These are phyloP conservation scores for Lepus americanus DNA, from an alignment of 2,113 vertebrate species.

Conservation along the genomic window DNA sequence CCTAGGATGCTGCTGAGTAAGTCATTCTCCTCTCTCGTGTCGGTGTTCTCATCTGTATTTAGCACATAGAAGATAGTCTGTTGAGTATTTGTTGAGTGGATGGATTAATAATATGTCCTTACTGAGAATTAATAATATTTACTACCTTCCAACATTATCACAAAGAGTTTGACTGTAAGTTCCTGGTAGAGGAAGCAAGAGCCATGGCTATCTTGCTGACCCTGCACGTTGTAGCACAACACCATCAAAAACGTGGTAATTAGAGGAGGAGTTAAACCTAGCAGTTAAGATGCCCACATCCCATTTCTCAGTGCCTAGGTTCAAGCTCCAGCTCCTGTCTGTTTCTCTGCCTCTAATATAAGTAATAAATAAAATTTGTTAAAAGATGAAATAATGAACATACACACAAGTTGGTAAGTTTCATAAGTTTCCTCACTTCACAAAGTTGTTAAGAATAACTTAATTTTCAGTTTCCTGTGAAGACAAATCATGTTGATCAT, in stretches of 20 bases:
- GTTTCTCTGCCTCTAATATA: no score
- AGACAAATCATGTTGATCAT: neutral
- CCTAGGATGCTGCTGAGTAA: neutral
- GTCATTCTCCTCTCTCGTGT: constrained; percentile 14
- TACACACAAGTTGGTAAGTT: neutral
- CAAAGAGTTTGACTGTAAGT: neutral
- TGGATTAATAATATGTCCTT: neutral
- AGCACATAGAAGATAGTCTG: neutral
- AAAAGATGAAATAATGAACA: neutral
- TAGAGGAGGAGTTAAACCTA: no score
- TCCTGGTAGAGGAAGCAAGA: neutral
- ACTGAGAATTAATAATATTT: neutral
- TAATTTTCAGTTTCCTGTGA: neutral
- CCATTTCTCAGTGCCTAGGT: no score
- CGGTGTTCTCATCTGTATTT: constrained; percentile 8
- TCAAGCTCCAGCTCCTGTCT: no score
- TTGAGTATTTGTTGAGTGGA: constrained; percentile 10
- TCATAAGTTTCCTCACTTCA: neutral
- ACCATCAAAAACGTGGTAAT: neutral
- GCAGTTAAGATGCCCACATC: no score
- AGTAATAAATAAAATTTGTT: no score
- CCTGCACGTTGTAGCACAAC: no score
- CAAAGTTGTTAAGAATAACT: constrained; percentile 21
- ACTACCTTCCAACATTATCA: neutral
- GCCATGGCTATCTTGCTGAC: neutral